phyloP scores from a whole-genome alignment of 1,140 invertebrate species.

The Cydia pomonella region DNA sequence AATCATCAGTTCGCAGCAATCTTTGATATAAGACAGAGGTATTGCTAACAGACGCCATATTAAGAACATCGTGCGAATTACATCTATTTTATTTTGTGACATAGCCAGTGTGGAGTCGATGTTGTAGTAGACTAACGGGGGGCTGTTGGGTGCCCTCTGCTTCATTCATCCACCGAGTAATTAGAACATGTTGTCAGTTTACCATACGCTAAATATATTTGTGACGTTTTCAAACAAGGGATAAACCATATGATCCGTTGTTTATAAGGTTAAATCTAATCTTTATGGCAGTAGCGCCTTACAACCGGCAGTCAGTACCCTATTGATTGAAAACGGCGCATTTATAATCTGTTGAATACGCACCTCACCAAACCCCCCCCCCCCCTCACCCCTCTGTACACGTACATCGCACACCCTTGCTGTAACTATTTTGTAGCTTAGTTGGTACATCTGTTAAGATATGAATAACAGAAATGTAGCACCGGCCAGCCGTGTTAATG shows the following conservation, averaged over 20 bases:
- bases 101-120: conserved; percentile 1
- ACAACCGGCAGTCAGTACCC: neutral
- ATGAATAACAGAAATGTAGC: neutral
- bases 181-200: neutral
- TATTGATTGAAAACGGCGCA: too few species aligned
- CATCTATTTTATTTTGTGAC: neutral
- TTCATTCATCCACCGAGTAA: neutral
- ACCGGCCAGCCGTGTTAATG: neutral
- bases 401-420: neutral
- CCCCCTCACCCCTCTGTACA: neutral
- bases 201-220: neutral
- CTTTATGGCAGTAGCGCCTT: too few species aligned
- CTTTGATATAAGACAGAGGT: conserved; percentile 30
- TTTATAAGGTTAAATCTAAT: neutral
- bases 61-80: neutral
- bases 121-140: neutral
- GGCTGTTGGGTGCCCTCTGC: neutral
- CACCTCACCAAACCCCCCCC: too few species aligned
- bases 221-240: neutral
- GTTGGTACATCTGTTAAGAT: neutral
- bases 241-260: neutral
- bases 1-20: conserved; percentile 1
- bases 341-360: neutral
- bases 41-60: neutral
- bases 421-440: neutral